Conservation (phyloP, 2,113 vertebrate genomes). For the Naja naja region DNA sequence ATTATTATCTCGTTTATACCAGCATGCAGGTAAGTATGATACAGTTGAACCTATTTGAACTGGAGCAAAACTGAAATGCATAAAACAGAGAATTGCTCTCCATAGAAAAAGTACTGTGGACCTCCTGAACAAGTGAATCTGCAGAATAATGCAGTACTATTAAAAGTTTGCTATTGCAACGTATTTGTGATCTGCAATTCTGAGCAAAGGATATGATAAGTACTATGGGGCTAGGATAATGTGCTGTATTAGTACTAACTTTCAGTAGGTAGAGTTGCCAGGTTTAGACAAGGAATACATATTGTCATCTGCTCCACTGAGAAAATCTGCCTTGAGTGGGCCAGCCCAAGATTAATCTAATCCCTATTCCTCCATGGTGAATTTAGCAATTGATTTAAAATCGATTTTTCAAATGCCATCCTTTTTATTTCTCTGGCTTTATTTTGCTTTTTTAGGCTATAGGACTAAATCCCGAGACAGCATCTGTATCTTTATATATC, state of each 20-base stretch:
- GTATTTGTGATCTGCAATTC: background rate
- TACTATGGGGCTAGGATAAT: background rate
- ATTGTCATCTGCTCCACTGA: background rate
- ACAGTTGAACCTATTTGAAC: slow-evolving; percentile 10
- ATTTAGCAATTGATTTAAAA: background rate
- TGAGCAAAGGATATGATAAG: background rate
- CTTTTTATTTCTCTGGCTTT: background rate
- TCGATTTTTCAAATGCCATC: background rate
- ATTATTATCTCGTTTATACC: slow-evolving; percentile 31
- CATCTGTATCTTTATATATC: background rate
- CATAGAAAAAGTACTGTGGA: background rate
- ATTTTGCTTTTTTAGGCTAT: background rate
- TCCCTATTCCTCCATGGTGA: background rate
- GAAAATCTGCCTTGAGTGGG: background rate
- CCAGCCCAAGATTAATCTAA: background rate
- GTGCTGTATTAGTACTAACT: background rate
- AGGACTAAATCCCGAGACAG: background rate
- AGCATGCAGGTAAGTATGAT: slow-evolving; percentile 16
- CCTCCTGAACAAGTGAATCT: background rate
- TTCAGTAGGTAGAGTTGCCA: background rate
- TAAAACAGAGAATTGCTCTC: background rate
- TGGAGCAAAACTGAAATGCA: background rate
- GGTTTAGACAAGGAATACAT: background rate
- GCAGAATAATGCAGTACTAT: background rate
- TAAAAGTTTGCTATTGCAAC: background rate